A percentile compares a stretch with the other conserved stretches of the same genome.
phyloP scores from a whole-genome alignment of 2,113 vertebrate genomes.

The Corythornis vintsioides region DNA sequence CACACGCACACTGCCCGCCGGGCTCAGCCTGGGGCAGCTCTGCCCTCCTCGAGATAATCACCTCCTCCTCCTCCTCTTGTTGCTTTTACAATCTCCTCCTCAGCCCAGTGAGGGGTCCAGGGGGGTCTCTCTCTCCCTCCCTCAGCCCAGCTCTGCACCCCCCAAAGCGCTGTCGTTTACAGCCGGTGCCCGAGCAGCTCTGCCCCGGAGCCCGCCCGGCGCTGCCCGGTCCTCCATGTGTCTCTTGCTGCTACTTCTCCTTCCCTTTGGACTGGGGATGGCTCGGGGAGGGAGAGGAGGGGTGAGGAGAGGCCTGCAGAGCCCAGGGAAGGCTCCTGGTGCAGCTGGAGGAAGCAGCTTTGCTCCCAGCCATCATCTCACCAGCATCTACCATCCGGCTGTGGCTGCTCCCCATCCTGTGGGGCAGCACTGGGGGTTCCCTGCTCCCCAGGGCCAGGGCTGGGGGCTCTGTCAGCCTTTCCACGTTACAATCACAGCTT shows the following conservation, averaged over 20 bases:
- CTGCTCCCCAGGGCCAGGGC: background rate
- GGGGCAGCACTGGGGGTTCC: background rate
- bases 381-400: background rate
- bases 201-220: background rate
- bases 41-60: background rate
- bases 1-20: constrained; percentile 45
- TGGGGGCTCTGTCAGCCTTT: background rate
- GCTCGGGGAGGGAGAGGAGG: background rate
- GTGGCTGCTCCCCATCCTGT: background rate
- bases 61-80: background rate
- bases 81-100: constrained; percentile 47
- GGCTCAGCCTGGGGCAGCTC: background rate
- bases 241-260: constrained; percentile 57
- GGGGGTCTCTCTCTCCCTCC: background rate
- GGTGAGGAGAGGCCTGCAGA: background rate
- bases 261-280: background rate
- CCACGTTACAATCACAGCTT: background rate
- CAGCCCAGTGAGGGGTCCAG: background rate
- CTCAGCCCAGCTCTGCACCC: background rate
- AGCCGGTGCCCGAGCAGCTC: background rate
- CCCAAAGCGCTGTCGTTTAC: background rate
- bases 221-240: background rate
- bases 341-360: background rate
- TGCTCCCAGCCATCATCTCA: constrained; percentile 29
- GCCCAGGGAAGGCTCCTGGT: background rate